These are phyloP conservation scores for Tenthredo amoena DNA, from an alignment of 2,888 invertebrate genomes.

Conservation along the genomic window DNA sequence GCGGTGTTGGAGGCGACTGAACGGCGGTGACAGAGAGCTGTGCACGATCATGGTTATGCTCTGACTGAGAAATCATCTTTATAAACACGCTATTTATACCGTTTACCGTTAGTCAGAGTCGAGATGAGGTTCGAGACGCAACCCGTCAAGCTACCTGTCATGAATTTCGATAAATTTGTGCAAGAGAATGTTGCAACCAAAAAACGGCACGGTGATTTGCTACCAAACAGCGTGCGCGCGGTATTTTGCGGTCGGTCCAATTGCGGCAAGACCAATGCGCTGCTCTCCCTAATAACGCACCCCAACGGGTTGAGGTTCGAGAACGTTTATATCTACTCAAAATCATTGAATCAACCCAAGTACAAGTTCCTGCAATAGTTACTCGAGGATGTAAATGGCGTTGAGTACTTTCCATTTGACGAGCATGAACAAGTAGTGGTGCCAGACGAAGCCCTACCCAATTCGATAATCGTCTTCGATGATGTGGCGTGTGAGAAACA, in stretches of 20 bases:
- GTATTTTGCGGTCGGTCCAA: constrained; percentile 60
- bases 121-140: constrained; percentile 2
- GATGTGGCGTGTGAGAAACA: constrained; percentile 56
- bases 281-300: constrained; percentile 58
- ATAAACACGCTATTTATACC: constrained; percentile 4
- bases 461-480: constrained; percentile 53
- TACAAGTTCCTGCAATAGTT: constrained; percentile 60
- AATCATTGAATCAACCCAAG: constrained; percentile 65
- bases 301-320: constrained; percentile 59
- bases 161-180: constrained; percentile 8
- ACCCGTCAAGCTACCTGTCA: not conserved
- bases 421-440: constrained; percentile 10
- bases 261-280: constrained; percentile 61
- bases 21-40: no score
- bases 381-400: constrained; percentile 34
- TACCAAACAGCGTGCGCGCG: constrained; percentile 64
- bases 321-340: constrained; percentile 59
- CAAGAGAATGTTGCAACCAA: not conserved
- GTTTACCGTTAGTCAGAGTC: constrained; percentile 19
- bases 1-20: no score
- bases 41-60: no score
- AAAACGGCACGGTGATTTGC: constrained; percentile 63
- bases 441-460: not conserved
- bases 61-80: not conserved
- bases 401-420: constrained; percentile 14